A percentile compares a stretch with the other conserved stretches of the same genome.
Conservation (phyloP, 2,113 vertebrate genomes). For the Labeo rohita region DNA sequence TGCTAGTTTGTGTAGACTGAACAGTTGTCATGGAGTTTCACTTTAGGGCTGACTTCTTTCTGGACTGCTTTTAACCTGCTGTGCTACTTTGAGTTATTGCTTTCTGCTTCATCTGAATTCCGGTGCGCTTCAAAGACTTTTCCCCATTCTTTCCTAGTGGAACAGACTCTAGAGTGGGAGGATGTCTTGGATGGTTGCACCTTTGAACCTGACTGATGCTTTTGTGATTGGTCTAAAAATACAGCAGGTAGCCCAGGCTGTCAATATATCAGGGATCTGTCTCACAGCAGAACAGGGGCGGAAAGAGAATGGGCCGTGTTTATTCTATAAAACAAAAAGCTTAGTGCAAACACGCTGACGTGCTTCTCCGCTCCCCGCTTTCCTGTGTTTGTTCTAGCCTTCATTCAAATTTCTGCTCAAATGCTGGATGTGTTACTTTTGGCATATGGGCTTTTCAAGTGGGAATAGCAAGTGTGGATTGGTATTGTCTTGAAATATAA, state of each 20-base stretch:
- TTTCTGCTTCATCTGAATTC: conserved; percentile 18
- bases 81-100: neutral
- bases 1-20: neutral
- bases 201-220: conserved; percentile 49
- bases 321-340: conserved; percentile 38
- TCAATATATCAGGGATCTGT: conserved; percentile 30
- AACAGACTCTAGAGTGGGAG: conserved; percentile 15
- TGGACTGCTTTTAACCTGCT: neutral
- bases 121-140: conserved; percentile 6
- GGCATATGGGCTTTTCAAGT: conserved; percentile 18
- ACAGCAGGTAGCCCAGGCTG: conserved; percentile 38
- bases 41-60: neutral
- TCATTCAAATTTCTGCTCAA: conserved; percentile 20
- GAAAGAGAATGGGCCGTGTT: conserved; percentile 31
- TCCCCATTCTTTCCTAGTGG: neutral
- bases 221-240: conserved; percentile 50
- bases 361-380: conserved; percentile 4
- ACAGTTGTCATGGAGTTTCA: neutral
- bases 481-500: conserved; percentile 40
- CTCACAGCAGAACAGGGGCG: neutral
- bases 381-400: conserved; percentile 52
- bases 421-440: conserved; percentile 16
- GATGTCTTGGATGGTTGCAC: conserved; percentile 45
- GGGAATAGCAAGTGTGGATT: conserved; percentile 33
- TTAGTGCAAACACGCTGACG: neutral